Conservation (phyloP, 2,888 invertebrate genomes). For the Gari tellinella region DNA sequence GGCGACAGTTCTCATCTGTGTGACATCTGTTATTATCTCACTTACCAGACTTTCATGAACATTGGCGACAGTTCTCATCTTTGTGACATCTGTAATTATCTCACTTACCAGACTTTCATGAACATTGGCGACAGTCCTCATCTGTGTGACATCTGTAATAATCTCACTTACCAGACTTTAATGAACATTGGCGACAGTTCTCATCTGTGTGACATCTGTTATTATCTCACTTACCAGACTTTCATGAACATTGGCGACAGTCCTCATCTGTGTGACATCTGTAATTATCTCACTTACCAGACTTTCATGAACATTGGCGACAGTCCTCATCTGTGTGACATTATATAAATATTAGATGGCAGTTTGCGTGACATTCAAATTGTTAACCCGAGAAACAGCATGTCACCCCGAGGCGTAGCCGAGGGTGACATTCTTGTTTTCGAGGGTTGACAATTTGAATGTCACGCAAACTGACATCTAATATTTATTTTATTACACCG, state of each 20-base stretch:
- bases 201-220: conserved; percentile 92
- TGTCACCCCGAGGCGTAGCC: too few relatives aligned
- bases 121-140: conserved; percentile 93
- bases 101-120: conserved; percentile 93
- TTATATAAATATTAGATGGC: too few relatives aligned
- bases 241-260: conserved; percentile 95
- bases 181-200: conserved; percentile 94
- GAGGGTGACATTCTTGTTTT: too few relatives aligned
- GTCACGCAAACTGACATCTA: too few relatives aligned
- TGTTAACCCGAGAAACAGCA: too few relatives aligned
- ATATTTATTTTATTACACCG: too few relatives aligned
- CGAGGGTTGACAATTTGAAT: too few relatives aligned
- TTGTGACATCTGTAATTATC: conserved; percentile 93
- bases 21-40: conserved; percentile 94
- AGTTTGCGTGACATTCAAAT: too few relatives aligned
- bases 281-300: conserved; percentile 91
- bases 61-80: conserved; percentile 93
- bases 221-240: conserved; percentile 95
- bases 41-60: conserved; percentile 95
- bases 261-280: conserved; percentile 92
- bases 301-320: conserved; percentile 96
- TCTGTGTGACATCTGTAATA: conserved; percentile 91
- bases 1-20: conserved; percentile 92
- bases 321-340: conserved; percentile 91
- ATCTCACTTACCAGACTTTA: conserved; percentile 97